Percentiles rank a stretch among this genome's conserved stretches.
Evolutionary conservation across 2,888 invertebrate species (phyloP).

Genomic region (Zootermopsis nevadensis): DNA sequence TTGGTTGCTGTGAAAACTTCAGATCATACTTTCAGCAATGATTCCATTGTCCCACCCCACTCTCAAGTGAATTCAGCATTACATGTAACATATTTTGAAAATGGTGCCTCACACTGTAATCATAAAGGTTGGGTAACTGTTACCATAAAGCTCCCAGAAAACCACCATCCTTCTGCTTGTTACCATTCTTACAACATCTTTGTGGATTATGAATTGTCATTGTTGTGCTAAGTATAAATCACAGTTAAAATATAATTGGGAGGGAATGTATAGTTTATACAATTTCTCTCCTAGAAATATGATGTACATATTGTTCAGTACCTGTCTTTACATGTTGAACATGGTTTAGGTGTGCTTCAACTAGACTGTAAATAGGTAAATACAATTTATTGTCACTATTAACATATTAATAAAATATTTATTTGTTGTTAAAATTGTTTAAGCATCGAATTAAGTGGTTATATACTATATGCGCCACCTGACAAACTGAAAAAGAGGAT

Average conservation of each 20-base stretch:
- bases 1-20: no score
- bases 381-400: slow-evolving; percentile 7
- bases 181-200: no score
- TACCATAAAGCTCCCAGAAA: no score
- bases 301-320: background rate
- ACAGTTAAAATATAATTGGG: background rate
- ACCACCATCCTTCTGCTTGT: no score
- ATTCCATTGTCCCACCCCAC: no score
- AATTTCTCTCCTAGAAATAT: background rate
- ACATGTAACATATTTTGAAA: no score
- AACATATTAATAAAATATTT: slow-evolving; percentile 10
- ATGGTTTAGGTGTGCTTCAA: slow-evolving; percentile 14
- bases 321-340: slow-evolving; percentile 15
- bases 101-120: no score
- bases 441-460: slow-evolving; percentile 23
- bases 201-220: no score
- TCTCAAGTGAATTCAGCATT: no score
- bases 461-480: background rate
- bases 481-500: background rate
- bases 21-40: no score
- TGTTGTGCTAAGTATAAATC: no score
- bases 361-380: background rate
- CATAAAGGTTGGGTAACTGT: no score
- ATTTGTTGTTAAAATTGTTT: slow-evolving; percentile 28
- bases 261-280: background rate